phyloP scores from a whole-genome alignment of 2,113 vertebrate genomes.

The Chinchilla lanigera region DNA sequence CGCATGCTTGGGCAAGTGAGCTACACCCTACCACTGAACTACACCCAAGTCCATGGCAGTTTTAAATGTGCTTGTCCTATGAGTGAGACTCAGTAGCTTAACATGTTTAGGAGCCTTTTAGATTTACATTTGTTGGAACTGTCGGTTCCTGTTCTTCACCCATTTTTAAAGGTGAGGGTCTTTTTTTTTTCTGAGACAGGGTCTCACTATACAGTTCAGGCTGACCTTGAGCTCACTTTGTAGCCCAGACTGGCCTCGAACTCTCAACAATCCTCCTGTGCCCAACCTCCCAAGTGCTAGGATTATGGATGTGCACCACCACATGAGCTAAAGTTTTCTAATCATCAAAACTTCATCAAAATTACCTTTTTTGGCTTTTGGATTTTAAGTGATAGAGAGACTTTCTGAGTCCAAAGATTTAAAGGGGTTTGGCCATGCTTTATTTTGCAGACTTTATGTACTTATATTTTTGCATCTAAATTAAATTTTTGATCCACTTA shows the following conservation, averaged over 20 bases:
- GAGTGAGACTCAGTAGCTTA: not conserved
- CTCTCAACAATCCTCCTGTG: not conserved
- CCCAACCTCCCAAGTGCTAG: not conserved
- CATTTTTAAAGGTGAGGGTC: not conserved
- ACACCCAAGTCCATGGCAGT: not conserved
- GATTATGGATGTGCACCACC: not conserved
- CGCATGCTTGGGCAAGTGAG: not conserved
- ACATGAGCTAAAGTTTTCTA: not conserved
- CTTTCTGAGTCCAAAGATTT: not conserved
- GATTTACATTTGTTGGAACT: not conserved
- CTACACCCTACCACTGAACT: not conserved
- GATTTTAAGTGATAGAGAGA: slow-evolving; percentile 16
- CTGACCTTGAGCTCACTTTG: not conserved
- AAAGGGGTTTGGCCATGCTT: not conserved
- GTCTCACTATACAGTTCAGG: not conserved
- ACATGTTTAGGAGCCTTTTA: not conserved
- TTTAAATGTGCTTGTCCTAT: not conserved
- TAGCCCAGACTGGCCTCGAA: not conserved
- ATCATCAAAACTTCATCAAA: not conserved
- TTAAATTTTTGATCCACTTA: not conserved
- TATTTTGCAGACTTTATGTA: not conserved
- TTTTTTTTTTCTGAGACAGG: not conserved
- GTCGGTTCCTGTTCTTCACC: not conserved
- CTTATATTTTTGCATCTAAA: not conserved
- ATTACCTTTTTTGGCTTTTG: not conserved